phyloP scores from a whole-genome alignment of 2,888 invertebrate genomes.

The Lutraria lutraria region DNA sequence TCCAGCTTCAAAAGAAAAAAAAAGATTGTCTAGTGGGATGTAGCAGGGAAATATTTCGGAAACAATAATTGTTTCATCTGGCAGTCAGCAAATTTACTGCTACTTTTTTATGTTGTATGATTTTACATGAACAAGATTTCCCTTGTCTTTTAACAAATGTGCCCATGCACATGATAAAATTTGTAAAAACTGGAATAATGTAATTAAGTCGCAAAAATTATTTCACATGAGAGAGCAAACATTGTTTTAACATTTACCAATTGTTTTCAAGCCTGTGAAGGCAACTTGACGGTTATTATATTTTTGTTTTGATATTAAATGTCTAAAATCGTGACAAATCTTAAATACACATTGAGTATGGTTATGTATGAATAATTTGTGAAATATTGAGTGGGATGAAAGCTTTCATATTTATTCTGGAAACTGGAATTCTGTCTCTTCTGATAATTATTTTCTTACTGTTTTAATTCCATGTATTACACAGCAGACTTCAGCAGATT shows the following conservation, averaged over 20 bases:
- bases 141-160: not conserved
- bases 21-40: conserved; percentile 12
- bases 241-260: not conserved
- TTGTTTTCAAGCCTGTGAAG: not conserved
- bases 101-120: not conserved
- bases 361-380: not conserved
- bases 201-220: not conserved
- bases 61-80: conserved; percentile 4
- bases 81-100: conserved; percentile 6
- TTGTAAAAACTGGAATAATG: conserved; percentile 2
- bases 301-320: too few species aligned
- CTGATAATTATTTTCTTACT: not conserved
- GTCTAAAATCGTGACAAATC: too few species aligned
- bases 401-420: not conserved
- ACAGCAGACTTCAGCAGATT: too few species aligned
- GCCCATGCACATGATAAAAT: not conserved
- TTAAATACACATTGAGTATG: too few species aligned
- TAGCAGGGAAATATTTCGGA: not conserved
- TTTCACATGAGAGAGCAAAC: not conserved
- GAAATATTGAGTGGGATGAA: not conserved
- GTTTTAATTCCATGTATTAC: not conserved
- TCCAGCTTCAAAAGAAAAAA: not conserved
- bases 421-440: not conserved
- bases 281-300: not conserved
- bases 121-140: conserved; percentile 9